phyloP scores from a whole-genome alignment of 2,113 vertebrate species.

The Pollimyrus isidori region DNA sequence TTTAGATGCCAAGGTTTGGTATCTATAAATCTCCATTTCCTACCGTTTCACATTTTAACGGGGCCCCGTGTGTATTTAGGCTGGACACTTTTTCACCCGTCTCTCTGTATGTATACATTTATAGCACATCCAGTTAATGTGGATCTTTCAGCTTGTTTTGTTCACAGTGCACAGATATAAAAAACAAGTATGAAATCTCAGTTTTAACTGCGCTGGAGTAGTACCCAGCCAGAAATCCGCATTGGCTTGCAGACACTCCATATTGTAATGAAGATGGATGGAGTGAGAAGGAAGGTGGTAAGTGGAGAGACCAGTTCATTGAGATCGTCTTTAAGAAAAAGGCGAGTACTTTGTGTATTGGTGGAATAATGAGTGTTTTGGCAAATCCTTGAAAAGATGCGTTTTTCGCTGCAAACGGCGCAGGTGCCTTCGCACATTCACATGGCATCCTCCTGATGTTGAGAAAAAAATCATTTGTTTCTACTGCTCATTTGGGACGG shows the following conservation, averaged over 20 bases:
- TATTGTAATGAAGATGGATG: not conserved
- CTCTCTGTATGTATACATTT: not conserved
- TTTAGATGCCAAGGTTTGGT: not conserved
- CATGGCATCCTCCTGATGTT: not conserved
- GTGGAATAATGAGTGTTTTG: not conserved
- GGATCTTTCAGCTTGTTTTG: not conserved
- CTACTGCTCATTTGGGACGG: not conserved
- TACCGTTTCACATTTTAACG: not conserved
- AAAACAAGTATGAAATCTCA: not conserved
- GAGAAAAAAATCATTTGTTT: constrained; percentile 4
- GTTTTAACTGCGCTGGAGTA: not conserved
- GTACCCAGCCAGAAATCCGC: not conserved
- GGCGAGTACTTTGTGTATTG: not conserved
- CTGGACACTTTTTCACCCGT: not conserved
- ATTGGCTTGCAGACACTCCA: not conserved
- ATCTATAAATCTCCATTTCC: not conserved
- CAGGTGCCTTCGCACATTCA: not conserved
- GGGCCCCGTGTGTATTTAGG: not conserved
- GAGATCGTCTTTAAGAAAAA: not conserved
- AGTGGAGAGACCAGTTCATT: not conserved
- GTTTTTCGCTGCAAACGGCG: not conserved
- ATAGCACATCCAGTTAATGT: not conserved
- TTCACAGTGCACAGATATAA: not conserved
- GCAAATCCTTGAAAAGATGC: not conserved
- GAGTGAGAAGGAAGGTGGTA: not conserved